A percentile compares a stretch with the other conserved stretches of the same genome.
These are phyloP conservation scores for Eurosta solidaginis DNA, from an alignment of 1,140 invertebrate species.

Conservation along the genomic window DNA sequence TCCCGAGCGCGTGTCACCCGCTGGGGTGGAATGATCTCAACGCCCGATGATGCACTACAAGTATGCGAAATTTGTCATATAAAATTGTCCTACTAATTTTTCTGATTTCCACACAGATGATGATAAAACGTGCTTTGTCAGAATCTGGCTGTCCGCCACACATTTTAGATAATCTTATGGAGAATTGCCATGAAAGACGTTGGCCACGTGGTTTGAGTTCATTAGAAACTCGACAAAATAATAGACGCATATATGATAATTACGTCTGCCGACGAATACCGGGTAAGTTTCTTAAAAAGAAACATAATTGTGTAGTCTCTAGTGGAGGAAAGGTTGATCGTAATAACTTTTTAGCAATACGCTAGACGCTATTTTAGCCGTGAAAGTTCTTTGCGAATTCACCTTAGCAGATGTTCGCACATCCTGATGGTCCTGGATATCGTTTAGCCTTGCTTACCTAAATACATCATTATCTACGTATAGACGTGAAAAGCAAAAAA, in stretches of 20 bases:
- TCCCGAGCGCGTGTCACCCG: constrained; percentile 85
- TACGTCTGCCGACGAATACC: constrained; percentile 93
- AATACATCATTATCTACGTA: no score
- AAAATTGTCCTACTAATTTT: constrained; percentile 11
- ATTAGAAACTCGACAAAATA: constrained; percentile 90
- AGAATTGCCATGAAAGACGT: constrained; percentile 92
- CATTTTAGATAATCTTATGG: constrained; percentile 93
- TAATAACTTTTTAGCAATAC: no score
- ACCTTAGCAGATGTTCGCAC: no score
- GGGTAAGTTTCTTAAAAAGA: constrained; percentile 59
- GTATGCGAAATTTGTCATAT: constrained; percentile 59
- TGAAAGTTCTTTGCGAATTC: no score
- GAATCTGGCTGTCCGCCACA: constrained; percentile 91
- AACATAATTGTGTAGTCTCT: no score
- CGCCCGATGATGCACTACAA: constrained; percentile 91
- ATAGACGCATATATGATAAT: constrained; percentile 85
- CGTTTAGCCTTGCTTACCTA: no score
- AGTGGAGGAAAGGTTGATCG: no score
- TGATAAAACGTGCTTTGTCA: constrained; percentile 88
- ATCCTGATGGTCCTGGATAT: no score
- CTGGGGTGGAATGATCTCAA: constrained; percentile 98
- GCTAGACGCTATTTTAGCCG: no score
- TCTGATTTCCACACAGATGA: constrained; percentile 66
- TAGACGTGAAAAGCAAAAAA: no score
- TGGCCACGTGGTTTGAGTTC: constrained; percentile 93